Evolutionary conservation across 2,797 vertebrate genomes (phyloP).

Genomic region (Fistularia commersonii): DNA sequence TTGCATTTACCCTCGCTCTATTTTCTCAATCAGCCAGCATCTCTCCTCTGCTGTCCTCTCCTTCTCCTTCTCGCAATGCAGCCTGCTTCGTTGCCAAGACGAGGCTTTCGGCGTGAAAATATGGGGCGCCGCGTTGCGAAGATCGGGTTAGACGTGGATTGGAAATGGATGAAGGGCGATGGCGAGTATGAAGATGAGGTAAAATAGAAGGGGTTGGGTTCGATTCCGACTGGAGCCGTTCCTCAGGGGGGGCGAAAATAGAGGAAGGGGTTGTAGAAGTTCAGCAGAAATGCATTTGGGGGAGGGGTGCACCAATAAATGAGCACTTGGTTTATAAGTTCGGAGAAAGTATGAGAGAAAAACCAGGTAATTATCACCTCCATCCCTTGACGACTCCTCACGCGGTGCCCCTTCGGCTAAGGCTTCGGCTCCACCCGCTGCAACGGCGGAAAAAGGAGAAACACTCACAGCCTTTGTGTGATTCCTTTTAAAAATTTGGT

Average conservation of each 20-base stretch:
- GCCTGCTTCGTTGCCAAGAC: slow-evolving; percentile 65
- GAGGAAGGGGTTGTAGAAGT: too few relatives aligned
- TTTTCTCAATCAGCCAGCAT: slow-evolving; percentile 28
- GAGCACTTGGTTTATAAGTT: too few relatives aligned
- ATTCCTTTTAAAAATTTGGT: too few relatives aligned
- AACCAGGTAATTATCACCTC: slow-evolving; percentile 1
- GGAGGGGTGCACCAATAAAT: too few relatives aligned
- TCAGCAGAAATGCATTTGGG: too few relatives aligned
- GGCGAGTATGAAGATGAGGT: too few relatives aligned
- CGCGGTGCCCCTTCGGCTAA: slow-evolving; percentile 33
- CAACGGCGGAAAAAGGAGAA: too few relatives aligned
- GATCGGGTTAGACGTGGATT: too few relatives aligned
- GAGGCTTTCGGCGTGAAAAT: slow-evolving; percentile 59
- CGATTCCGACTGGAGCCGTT: too few relatives aligned
- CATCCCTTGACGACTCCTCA: slow-evolving; percentile 1
- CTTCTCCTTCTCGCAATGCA: slow-evolving; percentile 1
- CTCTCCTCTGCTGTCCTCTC: slow-evolving; percentile 12
- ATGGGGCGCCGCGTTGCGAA: slow-evolving; percentile 25
- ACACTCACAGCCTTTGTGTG: too few relatives aligned
- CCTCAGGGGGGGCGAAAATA: too few relatives aligned
- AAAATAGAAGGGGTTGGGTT: too few relatives aligned
- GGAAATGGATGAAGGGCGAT: slow-evolving; percentile 17
- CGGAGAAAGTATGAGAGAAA: slow-evolving; percentile 10
- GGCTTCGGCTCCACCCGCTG: neutral
- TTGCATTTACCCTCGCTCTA: slow-evolving; percentile 36